phyloP scores from a whole-genome alignment of 2,888 invertebrate species.

The Rhagium mordax region DNA sequence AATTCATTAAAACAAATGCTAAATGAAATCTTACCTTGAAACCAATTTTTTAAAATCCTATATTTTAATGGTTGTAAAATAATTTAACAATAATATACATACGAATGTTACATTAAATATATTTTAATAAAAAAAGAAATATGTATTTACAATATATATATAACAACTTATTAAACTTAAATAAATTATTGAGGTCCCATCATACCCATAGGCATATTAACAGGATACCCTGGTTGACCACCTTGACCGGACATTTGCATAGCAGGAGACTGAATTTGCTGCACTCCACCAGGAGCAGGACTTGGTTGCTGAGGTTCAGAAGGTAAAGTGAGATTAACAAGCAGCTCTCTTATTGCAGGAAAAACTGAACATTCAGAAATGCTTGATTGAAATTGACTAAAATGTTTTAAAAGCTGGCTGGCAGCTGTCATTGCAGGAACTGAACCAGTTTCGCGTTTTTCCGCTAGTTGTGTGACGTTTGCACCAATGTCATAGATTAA shows the following conservation, averaged over 20 bases:
- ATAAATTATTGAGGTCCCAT: slow-evolving; percentile 58
- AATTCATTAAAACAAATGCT: no score
- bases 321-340: slow-evolving; percentile 87
- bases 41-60: no score
- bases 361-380: slow-evolving; percentile 89
- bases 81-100: no score
- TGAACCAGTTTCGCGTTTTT: slow-evolving; percentile 81
- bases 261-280: slow-evolving; percentile 72
- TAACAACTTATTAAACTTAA: slow-evolving; percentile 8
- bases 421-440: slow-evolving; percentile 77
- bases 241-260: slow-evolving; percentile 74
- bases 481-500: slow-evolving; percentile 91
- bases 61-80: no score
- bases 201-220: slow-evolving; percentile 69
- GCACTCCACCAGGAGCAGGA: slow-evolving; percentile 63
- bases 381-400: slow-evolving; percentile 81
- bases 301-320: slow-evolving; percentile 79
- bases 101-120: neutral
- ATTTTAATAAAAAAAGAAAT: neutral
- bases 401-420: slow-evolving; percentile 78
- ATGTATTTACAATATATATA: neutral
- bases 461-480: slow-evolving; percentile 90
- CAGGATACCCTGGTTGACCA: slow-evolving; percentile 67
- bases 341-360: slow-evolving; percentile 90
- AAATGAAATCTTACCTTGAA: no score